Evolutionary conservation across 2,113 vertebrate genomes (phyloP).

Genomic region (Isichthys henryi): DNA sequence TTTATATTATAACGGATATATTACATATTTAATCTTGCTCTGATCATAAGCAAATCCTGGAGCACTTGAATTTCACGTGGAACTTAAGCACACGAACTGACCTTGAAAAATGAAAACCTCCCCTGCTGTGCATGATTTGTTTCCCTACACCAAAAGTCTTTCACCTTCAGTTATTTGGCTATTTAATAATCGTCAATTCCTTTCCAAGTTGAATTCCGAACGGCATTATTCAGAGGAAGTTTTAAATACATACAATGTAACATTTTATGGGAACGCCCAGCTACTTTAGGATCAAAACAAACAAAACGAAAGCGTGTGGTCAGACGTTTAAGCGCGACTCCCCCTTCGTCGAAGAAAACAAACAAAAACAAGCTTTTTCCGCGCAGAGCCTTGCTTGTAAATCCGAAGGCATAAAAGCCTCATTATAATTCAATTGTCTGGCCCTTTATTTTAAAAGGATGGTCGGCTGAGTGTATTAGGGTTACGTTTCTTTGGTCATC

Average conservation of each 20-base stretch:
- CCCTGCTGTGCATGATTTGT: neutral
- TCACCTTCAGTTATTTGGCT: neutral
- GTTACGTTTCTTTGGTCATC: constrained; percentile 38
- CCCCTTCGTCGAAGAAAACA: constrained; percentile 12
- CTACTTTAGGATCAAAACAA: neutral
- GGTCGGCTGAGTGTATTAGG: constrained; percentile 55
- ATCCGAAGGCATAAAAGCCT: constrained; percentile 48
- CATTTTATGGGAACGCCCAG: neutral
- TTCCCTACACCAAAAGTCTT: neutral
- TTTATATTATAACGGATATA: neutral
- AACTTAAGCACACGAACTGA: neutral
- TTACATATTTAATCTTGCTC: neutral
- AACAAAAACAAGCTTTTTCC: constrained; percentile 18
- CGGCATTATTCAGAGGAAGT: neutral
- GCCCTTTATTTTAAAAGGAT: constrained; percentile 60
- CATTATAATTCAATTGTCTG: constrained; percentile 53
- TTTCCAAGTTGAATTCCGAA: neutral
- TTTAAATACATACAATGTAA: neutral
- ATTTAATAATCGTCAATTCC: neutral
- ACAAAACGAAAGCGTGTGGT: neutral
- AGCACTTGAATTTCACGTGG: neutral
- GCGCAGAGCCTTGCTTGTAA: constrained; percentile 29
- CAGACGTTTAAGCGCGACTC: neutral
- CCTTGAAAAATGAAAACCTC: neutral
- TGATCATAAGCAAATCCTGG: neutral